Conservation (phyloP, 2,797 vertebrate genomes). For the Channa striata region DNA sequence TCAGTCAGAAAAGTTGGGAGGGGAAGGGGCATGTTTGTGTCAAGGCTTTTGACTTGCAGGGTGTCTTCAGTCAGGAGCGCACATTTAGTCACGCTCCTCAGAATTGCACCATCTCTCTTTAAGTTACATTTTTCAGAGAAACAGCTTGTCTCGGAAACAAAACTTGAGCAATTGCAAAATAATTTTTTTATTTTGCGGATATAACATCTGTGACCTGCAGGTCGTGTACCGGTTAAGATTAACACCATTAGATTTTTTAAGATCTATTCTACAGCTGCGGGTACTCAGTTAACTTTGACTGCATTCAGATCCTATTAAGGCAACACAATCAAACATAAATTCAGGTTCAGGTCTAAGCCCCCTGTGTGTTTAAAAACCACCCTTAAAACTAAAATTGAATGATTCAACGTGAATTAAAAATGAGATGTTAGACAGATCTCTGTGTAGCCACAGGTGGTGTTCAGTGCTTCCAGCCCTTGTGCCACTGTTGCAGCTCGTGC, state of each 20-base stretch:
- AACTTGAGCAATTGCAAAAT: constrained; percentile 52
- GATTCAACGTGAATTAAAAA: not conserved
- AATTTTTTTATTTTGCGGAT: constrained; percentile 52
- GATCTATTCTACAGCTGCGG: constrained; percentile 6
- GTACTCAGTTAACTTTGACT: constrained; percentile 15
- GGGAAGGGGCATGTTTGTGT: not conserved
- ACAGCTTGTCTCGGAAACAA: constrained; percentile 24
- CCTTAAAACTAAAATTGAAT: not conserved
- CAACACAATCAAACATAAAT: too few species aligned
- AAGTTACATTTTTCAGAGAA: constrained; percentile 31
- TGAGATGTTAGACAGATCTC: constrained; percentile 10
- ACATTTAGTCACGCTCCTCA: constrained; percentile 9
- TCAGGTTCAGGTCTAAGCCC: not conserved
- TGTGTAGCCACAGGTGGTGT: constrained; percentile 10
- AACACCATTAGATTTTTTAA: not conserved
- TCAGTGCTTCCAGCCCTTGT: not conserved
- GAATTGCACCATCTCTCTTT: constrained; percentile 19
- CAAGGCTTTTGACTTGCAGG: constrained; percentile 21
- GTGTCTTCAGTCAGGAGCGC: constrained; percentile 12
- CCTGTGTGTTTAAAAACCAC: not conserved
- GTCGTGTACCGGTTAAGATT: constrained; percentile 3
- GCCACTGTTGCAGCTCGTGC: not conserved
- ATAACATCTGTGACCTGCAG: constrained; percentile 46
- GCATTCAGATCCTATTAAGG: not conserved
- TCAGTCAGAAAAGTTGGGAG: not conserved